These are phyloP conservation scores for Yasuhikotakia modesta DNA, from an alignment of 2,797 vertebrate species.

Conservation along the genomic window DNA sequence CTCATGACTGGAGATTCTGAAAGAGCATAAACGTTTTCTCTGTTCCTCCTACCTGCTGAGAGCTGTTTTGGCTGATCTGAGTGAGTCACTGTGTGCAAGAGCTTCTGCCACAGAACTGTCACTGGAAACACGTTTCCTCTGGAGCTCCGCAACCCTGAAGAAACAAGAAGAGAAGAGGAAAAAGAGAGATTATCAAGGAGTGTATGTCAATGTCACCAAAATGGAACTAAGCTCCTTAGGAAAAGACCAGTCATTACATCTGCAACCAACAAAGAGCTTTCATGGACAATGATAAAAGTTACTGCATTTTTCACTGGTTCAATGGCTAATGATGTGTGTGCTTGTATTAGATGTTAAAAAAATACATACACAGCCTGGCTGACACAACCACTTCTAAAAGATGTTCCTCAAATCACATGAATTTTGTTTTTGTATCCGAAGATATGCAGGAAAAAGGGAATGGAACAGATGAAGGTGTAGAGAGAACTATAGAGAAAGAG, in stretches of 20 bases:
- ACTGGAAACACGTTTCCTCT: constrained; percentile 64
- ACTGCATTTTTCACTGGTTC: background rate
- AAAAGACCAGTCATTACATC: constrained; percentile 28
- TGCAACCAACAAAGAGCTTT: constrained; percentile 13
- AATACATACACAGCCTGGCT: background rate
- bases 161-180: background rate
- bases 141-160: constrained; percentile 55
- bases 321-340: background rate
- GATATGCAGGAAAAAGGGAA: background rate
- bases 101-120: constrained; percentile 67
- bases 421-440: background rate
- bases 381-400: background rate
- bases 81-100: constrained; percentile 62
- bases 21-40: constrained; percentile 20
- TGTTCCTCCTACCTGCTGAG: constrained; percentile 63
- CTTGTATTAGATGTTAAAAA: constrained; percentile 3
- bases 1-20: constrained; percentile 4
- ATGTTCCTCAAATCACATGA: background rate
- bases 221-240: background rate
- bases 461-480: constrained; percentile 4
- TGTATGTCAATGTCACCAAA: constrained; percentile 12
- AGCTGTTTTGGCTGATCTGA: constrained; percentile 60
- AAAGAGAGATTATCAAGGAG: constrained; percentile 13
- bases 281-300: background rate
- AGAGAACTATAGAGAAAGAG: constrained; percentile 16